Percentiles rank a stretch among this genome's conserved stretches.
Conservation (phyloP, 2,113 vertebrate genomes). For the Oreochromis niloticus region DNA sequence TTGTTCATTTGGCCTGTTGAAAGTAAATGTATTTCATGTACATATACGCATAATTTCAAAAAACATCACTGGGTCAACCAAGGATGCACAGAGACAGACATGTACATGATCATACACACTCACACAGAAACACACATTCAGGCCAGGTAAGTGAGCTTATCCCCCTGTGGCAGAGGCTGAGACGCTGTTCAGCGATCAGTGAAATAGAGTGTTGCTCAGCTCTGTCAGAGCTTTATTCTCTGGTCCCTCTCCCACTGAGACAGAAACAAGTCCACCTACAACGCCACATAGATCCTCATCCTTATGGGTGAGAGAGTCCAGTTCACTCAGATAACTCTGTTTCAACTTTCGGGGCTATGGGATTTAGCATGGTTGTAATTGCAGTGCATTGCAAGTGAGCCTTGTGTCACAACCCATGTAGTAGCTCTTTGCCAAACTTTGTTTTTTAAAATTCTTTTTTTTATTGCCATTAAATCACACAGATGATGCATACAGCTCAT, state of each 20-base stretch:
- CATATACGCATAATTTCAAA: neutral
- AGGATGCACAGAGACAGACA: neutral
- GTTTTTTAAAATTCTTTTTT: neutral
- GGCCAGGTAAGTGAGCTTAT: conserved; percentile 58
- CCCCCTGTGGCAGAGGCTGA: conserved; percentile 46
- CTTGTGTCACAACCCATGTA: neutral
- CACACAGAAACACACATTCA: conserved; percentile 4
- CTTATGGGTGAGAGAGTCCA: conserved; percentile 13
- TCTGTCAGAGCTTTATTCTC: conserved; percentile 48
- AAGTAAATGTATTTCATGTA: neutral
- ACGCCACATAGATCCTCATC: neutral
- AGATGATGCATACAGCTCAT: neutral
- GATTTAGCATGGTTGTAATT: neutral
- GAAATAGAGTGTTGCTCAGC: conserved; percentile 63
- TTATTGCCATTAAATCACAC: neutral
- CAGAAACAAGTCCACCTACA: conserved; percentile 16
- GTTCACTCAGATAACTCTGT: neutral
- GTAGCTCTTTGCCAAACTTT: neutral
- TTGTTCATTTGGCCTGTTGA: neutral
- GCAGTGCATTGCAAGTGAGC: neutral
- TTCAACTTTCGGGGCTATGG: neutral
- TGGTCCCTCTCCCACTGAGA: conserved; percentile 37
- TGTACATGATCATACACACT: neutral
- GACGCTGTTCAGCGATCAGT: conserved; percentile 65
- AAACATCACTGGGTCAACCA: neutral